These are phyloP conservation scores for Enteromius anoplus DNA, from an alignment of 2,797 vertebrate species.

Conservation along the genomic window DNA sequence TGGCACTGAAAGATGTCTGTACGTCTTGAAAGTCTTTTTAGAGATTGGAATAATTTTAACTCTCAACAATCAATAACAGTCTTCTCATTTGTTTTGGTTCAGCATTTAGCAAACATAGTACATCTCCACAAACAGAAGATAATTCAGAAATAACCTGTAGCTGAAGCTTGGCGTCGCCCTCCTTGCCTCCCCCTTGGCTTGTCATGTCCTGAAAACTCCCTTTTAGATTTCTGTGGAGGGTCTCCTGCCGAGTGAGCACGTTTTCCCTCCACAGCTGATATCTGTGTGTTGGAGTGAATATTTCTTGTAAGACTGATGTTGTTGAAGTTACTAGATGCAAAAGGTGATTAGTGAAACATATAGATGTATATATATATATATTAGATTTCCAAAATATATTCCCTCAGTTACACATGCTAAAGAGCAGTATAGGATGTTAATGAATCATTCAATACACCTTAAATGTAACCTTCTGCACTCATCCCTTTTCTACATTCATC, in stretches of 20 bases:
- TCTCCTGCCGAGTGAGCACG: neutral
- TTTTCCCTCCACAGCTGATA: neutral
- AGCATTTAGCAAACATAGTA: neutral
- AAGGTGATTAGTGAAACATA: neutral
- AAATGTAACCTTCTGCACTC: neutral
- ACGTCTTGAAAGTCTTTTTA: neutral
- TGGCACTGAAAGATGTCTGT: neutral
- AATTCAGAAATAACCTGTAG: neutral
- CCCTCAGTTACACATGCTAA: neutral
- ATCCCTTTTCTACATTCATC: neutral
- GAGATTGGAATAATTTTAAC: constrained; percentile 1
- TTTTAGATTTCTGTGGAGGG: neutral
- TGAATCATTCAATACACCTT: neutral
- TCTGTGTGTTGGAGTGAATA: neutral
- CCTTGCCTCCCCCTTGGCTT: neutral
- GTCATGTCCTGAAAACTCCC: neutral
- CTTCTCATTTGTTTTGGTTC: constrained; percentile 6
- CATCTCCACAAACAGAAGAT: neutral
- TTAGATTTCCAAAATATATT: neutral
- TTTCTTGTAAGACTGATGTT: neutral
- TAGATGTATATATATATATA: no score
- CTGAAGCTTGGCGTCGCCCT: neutral
- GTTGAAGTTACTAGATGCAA: neutral
- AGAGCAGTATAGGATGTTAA: neutral
- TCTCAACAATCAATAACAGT: neutral